Conservation (phyloP, 2,888 invertebrate species). For the Morpho helenor region DNA sequence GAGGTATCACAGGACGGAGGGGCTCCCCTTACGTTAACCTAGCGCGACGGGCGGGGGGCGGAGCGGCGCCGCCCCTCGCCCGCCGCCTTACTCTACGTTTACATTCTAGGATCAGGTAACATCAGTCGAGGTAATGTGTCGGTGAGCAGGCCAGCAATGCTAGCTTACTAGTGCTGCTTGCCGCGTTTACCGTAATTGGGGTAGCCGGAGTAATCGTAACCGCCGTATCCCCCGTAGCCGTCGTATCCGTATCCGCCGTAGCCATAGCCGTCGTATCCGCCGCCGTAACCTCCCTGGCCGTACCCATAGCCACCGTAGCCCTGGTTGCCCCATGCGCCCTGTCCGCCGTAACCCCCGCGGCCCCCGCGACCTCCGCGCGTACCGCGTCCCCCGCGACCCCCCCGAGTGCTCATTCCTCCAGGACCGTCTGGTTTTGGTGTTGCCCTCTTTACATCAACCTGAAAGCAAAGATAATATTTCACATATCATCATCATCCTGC, state of each 20-base stretch:
- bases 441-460: constrained; percentile 97
- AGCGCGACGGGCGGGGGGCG: constrained; percentile 26
- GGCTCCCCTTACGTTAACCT: constrained; percentile 63
- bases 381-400: constrained; percentile 81
- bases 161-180: constrained; percentile 72
- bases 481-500: too few species aligned
- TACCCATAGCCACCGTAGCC: constrained; percentile 84
- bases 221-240: constrained; percentile 88
- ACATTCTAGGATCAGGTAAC: constrained; percentile 76
- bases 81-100: constrained; percentile 66
- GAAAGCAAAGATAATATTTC: not conserved
- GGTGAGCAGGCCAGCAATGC: constrained; percentile 66
- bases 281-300: constrained; percentile 85
- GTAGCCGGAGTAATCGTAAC: constrained; percentile 90
- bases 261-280: constrained; percentile 87
- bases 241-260: constrained; percentile 87
- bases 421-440: constrained; percentile 92
- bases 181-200: constrained; percentile 88
- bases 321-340: constrained; percentile 83
- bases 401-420: constrained; percentile 83
- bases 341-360: constrained; percentile 82
- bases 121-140: constrained; percentile 79
- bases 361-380: constrained; percentile 85
- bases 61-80: constrained; percentile 20
- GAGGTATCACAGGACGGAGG: constrained; percentile 74